Evolutionary conservation across 2,113 vertebrate species (phyloP).

Genomic region (Perca fluviatilis): DNA sequence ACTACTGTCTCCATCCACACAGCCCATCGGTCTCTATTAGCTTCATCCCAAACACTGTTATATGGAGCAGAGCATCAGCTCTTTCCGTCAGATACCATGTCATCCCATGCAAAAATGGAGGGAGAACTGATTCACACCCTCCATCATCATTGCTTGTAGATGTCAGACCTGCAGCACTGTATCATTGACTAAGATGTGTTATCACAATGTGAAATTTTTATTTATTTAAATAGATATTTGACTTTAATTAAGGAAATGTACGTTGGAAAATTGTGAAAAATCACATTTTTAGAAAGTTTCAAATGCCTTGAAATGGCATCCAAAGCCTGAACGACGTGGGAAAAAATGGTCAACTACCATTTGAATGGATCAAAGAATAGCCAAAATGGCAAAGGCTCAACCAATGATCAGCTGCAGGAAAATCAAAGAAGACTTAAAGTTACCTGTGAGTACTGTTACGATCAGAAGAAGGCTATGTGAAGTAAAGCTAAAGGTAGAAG

Average conservation of each 20-base stretch:
- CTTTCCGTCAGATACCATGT: slow-evolving; percentile 33
- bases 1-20: slow-evolving; percentile 39
- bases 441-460: no score
- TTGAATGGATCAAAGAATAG: no score
- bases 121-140: slow-evolving; percentile 6
- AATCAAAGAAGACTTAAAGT: no score
- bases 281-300: neutral
- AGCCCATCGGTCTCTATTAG: slow-evolving; percentile 47
- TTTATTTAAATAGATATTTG: neutral
- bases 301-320: no score
- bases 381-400: no score
- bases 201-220: neutral
- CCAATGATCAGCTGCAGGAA: no score
- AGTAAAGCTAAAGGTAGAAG: no score
- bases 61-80: slow-evolving; percentile 23
- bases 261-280: neutral
- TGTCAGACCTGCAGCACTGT: slow-evolving; percentile 14
- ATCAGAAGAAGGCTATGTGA: no score
- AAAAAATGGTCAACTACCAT: no score
- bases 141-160: slow-evolving; percentile 1
- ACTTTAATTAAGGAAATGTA: neutral
- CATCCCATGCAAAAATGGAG: slow-evolving; percentile 35
- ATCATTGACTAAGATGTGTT: neutral
- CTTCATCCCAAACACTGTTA: slow-evolving; percentile 34
- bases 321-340: no score